These are phyloP conservation scores for Petrophora chlorosata DNA, from an alignment of 2,888 invertebrate genomes.

Conservation along the genomic window DNA sequence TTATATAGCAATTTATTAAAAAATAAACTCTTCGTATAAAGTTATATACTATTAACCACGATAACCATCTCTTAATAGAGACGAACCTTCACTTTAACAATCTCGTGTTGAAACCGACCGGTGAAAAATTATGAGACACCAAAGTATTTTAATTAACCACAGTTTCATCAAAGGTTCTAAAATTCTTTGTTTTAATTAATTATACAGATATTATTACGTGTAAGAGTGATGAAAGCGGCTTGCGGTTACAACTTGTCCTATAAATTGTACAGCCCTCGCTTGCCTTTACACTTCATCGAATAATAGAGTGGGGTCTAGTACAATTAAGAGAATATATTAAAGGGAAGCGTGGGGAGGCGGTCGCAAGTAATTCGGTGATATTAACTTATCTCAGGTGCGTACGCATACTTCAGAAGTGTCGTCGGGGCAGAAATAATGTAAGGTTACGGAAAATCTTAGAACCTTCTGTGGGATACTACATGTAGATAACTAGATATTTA, in stretches of 20 bases:
- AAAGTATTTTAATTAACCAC: constrained; percentile 50
- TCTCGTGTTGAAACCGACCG: constrained; percentile 34
- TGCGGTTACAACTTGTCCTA: constrained; percentile 65
- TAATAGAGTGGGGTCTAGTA: constrained; percentile 68
- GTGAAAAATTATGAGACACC: constrained; percentile 45
- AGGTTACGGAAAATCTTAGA: constrained; percentile 22
- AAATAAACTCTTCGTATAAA: constrained; percentile 3
- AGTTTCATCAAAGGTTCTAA: constrained; percentile 34
- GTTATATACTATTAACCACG: constrained; percentile 6
- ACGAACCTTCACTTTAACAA: constrained; percentile 25
- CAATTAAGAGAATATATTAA: constrained; percentile 73
- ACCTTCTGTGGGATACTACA: background rate
- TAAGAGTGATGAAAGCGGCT: constrained; percentile 51
- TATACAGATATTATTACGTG: constrained; percentile 62
- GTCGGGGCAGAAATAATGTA: constrained; percentile 43
- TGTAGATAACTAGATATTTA: too few species aligned
- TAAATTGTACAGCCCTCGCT: constrained; percentile 60
- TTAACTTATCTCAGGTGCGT: constrained; percentile 70
- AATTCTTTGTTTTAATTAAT: constrained; percentile 56
- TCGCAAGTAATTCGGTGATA: constrained; percentile 59
- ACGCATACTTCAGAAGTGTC: constrained; percentile 49
- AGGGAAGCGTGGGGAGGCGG: constrained; percentile 46
- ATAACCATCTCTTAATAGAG: constrained; percentile 17
- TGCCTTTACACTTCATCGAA: constrained; percentile 76
- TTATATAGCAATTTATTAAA: background rate